A percentile compares a stretch with the other conserved stretches of the same genome.
phyloP scores from a whole-genome alignment of 92 coral and sea anemone genomes.

The Pocillopora meandrina region DNA sequence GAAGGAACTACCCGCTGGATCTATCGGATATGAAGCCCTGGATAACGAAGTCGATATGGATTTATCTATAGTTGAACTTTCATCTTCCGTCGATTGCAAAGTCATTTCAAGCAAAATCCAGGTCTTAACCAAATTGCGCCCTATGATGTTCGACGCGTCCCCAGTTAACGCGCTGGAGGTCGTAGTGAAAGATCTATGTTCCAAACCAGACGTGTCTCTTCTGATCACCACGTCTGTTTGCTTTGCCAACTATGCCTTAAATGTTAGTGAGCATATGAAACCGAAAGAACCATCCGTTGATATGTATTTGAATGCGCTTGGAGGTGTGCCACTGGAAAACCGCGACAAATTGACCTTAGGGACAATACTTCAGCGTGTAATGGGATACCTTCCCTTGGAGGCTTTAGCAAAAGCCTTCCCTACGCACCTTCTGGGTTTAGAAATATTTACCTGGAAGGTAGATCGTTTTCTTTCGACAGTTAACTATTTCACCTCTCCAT shows the following conservation, averaged over 20 bases:
- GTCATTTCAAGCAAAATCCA: conserved; percentile 17
- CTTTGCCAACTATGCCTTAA: not conserved
- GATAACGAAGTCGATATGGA: conserved; percentile 9
- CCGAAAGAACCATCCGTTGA: conserved; percentile 13
- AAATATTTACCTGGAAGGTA: conserved; percentile 26
- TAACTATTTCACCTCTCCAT: conserved; percentile 14
- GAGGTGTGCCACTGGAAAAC: conserved; percentile 3
- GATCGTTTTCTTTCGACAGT: conserved; percentile 14
- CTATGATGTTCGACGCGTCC: not conserved
- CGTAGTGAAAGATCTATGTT: conserved; percentile 2
- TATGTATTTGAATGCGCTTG: conserved; percentile 21
- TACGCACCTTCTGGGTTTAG: not conserved
- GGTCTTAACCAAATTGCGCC: not conserved
- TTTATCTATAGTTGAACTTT: not conserved
- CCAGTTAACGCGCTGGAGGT: not conserved
- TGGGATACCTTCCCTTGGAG: conserved; percentile 8
- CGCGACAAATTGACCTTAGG: conserved; percentile 27
- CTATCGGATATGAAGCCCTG: not conserved
- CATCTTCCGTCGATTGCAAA: not conserved
- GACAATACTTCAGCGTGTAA: conserved; percentile 19
- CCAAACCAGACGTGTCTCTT: not conserved
- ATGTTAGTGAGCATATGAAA: not conserved
- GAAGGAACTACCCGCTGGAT: not conserved
- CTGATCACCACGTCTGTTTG: not conserved
- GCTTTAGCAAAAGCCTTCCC: conserved; percentile 6